Conservation (phyloP, 2,797 vertebrate genomes). For the Gambusia yucatana region DNA sequence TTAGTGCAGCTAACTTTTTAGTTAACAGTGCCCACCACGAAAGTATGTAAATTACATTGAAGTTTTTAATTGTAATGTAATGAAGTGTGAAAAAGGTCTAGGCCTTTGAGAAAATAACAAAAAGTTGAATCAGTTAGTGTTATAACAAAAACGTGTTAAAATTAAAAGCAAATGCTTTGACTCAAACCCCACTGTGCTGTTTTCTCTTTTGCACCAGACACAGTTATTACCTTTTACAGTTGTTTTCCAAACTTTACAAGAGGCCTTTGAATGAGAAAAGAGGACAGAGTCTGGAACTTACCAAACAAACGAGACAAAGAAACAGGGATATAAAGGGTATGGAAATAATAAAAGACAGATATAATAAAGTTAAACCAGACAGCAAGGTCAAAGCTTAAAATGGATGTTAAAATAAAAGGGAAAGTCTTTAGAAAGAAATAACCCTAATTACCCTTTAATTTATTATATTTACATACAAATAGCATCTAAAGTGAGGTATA, state of each 20-base stretch:
- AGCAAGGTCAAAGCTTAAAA: constrained; percentile 22
- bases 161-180: constrained; percentile 63
- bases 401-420: constrained; percentile 34
- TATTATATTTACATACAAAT: constrained; percentile 38
- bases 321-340: constrained; percentile 23
- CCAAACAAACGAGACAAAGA: constrained; percentile 24
- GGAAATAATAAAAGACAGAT: constrained; percentile 53
- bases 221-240: constrained; percentile 79
- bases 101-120: neutral
- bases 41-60: neutral
- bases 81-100: neutral
- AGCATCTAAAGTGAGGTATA: constrained; percentile 22
- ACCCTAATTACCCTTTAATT: constrained; percentile 23
- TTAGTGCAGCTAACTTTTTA: neutral
- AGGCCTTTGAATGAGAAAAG: constrained; percentile 70
- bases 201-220: constrained; percentile 47
- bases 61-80: neutral
- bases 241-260: constrained; percentile 80
- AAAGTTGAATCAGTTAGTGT: constrained; percentile 9
- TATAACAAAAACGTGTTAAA: constrained; percentile 27
- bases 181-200: constrained; percentile 54
- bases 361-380: constrained; percentile 61
- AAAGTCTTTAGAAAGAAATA: constrained; percentile 27
- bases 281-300: constrained; percentile 56
- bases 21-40: neutral